Base-by-base conservation (phyloP, 64 coral and sea anemone genomes). In the Anthopleura sola region DNA sequence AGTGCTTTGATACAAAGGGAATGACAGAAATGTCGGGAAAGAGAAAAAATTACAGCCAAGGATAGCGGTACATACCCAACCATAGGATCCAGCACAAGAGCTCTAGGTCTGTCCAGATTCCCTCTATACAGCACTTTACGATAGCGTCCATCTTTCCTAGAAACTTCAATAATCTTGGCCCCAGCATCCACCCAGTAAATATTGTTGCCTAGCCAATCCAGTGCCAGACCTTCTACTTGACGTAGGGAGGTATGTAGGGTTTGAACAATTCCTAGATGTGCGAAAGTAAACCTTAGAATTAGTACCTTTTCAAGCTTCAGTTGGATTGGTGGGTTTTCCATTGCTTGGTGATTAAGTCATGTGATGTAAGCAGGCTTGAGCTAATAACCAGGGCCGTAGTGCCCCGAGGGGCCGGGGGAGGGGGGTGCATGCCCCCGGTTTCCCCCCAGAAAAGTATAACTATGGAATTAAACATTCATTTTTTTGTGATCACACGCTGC, bases 181-280 rank as follows among this genome's bases (percentile, higher is more conserved):
- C 47, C 87, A 60, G 97, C 89, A 85, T 99, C 97, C 1, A 99
- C 90, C 97, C 97, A 99, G 49, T 99, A 99, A 54, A 99, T 88
- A 33, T 95, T 99, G 81, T 92, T 89, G 44, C 85, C 86, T 13
- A 94, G 68, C 97, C 97, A 99, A 75, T 99, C 97, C 10, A 99
- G 78, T 50, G 92, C 90, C 64, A 99, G 36, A 1, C 97, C 97
- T 88, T 99, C 97, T 37, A 92, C 93, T 68, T 92, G 97, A 51
- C 75, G 90, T 13, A 95, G 83, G 20, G 87, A 74, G 86, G 78
- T 85, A 32, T 94, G 90, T 15, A 94, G 23, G 29, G 69, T 91
- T 83, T 94, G 78, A 56, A 88, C 85, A 75, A 91, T 86, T 83
- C 89, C 89, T 94, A 64, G 20, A 37, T 29, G 37, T 8, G n/a